These are phyloP conservation scores for Rhinoderma darwinii DNA, from an alignment of 2,113 vertebrate species.

Conservation along the genomic window DNA sequence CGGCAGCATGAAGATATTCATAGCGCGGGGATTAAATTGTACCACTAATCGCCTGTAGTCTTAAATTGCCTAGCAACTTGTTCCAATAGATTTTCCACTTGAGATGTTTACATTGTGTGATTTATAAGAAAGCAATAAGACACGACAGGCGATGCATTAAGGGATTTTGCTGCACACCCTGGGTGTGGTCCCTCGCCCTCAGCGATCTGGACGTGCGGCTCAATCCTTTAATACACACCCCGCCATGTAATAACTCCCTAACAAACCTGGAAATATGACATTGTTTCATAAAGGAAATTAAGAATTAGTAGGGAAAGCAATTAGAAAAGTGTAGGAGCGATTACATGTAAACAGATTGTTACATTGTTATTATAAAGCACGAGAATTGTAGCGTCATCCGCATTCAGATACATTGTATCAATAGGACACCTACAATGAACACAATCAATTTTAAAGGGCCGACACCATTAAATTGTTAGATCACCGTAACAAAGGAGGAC, in stretches of 20 bases:
- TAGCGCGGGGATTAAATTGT: constrained; percentile 47
- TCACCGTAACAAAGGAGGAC: too few relatives aligned
- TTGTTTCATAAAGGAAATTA: neutral
- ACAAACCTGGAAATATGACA: neutral
- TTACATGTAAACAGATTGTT: neutral
- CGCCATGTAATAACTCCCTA: neutral
- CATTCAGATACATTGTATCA: neutral
- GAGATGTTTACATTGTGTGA: constrained; percentile 51
- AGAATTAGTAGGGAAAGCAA: constrained; percentile 9
- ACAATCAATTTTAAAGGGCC: too few relatives aligned
- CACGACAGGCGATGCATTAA: constrained; percentile 48
- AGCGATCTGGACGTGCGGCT: neutral
- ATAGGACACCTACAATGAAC: neutral
- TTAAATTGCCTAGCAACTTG: constrained; percentile 45
- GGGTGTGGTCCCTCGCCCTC: constrained; percentile 43
- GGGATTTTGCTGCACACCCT: constrained; percentile 41
- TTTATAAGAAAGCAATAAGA: constrained; percentile 52
- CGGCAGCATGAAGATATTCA: neutral
- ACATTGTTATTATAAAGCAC: too few relatives aligned
- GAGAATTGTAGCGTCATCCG: neutral
- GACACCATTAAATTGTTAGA: too few relatives aligned
- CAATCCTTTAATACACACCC: constrained; percentile 43
- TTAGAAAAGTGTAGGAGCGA: neutral
- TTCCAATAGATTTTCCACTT: constrained; percentile 58
- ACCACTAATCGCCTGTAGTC: constrained; percentile 46